Evolutionary conservation across 2,113 vertebrate genomes (phyloP).

Genomic region (Pseudopodoces humilis): DNA sequence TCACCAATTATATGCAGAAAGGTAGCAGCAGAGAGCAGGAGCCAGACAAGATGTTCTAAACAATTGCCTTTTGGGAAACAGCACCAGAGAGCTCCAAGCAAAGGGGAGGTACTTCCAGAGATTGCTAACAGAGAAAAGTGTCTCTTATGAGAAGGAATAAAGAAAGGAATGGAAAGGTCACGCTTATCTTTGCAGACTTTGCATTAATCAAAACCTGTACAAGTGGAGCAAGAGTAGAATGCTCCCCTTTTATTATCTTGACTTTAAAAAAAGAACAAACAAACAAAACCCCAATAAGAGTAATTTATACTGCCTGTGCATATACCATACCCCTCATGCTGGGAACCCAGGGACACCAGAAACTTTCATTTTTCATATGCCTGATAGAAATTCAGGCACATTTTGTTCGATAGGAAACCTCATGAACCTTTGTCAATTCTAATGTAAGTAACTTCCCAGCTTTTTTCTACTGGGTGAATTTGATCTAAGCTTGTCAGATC

Average conservation of each 20-base stretch:
- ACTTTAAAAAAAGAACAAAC: background rate
- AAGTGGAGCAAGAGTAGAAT: background rate
- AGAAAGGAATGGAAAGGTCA: background rate
- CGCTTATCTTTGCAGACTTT: background rate
- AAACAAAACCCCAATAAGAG: background rate
- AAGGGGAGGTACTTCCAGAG: background rate
- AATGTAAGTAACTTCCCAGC: background rate
- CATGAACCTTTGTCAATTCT: background rate
- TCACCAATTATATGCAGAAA: background rate
- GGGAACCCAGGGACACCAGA: background rate
- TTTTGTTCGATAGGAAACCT: background rate
- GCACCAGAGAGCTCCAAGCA: background rate
- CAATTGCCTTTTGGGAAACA: background rate
- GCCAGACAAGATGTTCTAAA: background rate
- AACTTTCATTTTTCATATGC: background rate
- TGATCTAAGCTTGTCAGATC: background rate
- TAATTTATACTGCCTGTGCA: background rate
- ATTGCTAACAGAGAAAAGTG: background rate
- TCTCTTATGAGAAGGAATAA: background rate
- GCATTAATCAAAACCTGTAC: background rate
- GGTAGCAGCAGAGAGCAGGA: background rate
- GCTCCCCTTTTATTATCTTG: background rate
- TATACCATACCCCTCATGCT: background rate
- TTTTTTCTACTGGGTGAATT: background rate
- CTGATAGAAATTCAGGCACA: background rate